Conservation (phyloP, 1,140 invertebrate species). For the Zaprionus capensis region DNA sequence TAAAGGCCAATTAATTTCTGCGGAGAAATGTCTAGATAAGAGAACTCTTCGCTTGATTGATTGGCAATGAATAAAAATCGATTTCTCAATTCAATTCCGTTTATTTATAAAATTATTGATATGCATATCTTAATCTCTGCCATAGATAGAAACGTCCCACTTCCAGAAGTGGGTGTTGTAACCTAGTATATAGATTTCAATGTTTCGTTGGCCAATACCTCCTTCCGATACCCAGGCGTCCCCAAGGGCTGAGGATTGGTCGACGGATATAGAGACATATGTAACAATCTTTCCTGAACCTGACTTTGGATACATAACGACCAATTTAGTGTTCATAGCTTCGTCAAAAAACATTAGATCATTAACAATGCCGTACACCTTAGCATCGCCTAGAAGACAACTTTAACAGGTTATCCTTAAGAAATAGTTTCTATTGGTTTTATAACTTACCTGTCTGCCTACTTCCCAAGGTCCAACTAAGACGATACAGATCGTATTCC, state of each 20-base stretch:
- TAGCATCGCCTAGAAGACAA: constrained; percentile 21
- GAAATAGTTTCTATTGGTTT: not conserved
- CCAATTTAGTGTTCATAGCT: not conserved
- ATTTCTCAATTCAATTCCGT: constrained; percentile 8
- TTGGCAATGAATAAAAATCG: constrained; percentile 13
- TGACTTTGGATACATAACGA: constrained; percentile 6
- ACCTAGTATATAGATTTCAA: constrained; percentile 22
- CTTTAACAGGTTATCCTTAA: not conserved
- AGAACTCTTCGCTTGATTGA: not conserved
- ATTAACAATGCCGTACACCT: not conserved
- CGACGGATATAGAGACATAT: constrained; percentile 7
- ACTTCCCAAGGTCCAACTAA: constrained; percentile 10
- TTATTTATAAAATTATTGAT: constrained; percentile 16
- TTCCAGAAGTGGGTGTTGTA: constrained; percentile 24
- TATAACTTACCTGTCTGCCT: constrained; percentile 19
- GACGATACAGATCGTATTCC: constrained; percentile 6
- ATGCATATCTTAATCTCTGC: not conserved
- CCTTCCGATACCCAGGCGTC: constrained; percentile 8
- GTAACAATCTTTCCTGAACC: constrained; percentile 22
- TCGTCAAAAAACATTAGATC: constrained; percentile 19
- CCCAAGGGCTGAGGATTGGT: constrained; percentile 1
- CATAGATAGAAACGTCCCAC: constrained; percentile 35
- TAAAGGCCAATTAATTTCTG: constrained; percentile 16
- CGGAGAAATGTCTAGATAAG: constrained; percentile 4
- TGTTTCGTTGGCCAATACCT: constrained; percentile 20